Conservation (phyloP, 2,888 invertebrate genomes). For the Myathropa florea region DNA sequence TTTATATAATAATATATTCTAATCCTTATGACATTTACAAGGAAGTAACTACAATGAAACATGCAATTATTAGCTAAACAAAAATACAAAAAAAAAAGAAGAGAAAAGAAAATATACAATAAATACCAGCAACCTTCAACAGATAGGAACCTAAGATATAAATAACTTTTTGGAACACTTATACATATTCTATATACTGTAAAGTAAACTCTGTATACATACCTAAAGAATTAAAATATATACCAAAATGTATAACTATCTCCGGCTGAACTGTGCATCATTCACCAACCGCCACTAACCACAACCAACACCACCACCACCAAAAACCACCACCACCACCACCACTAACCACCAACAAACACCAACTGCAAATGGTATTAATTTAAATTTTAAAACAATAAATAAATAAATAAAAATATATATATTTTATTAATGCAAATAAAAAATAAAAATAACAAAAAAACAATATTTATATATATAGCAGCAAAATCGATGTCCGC, state of each 20-base stretch:
- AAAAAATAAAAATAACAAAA: conserved; percentile 29
- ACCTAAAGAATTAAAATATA: conserved; percentile 33
- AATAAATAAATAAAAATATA: conserved; percentile 8
- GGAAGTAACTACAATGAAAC: conserved; percentile 50
- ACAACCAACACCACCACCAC: conserved; percentile 48
- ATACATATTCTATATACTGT: conserved; percentile 63
- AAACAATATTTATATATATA: conserved; percentile 42
- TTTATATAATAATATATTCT: conserved; percentile 5
- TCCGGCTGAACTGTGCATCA: conserved; percentile 68
- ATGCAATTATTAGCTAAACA: conserved; percentile 56
- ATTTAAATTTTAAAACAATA: conserved; percentile 50
- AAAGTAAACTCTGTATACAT: conserved; percentile 46
- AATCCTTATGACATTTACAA: conserved; percentile 47
- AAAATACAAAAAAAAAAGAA: not conserved
- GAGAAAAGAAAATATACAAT: conserved; percentile 29
- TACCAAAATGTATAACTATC: conserved; percentile 48
- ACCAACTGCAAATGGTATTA: conserved; percentile 53
- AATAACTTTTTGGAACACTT: conserved; percentile 58
- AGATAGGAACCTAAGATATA: conserved; percentile 8
- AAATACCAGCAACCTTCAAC: conserved; percentile 36
- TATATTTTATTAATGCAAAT: conserved; percentile 69
- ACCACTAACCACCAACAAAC: conserved; percentile 28
- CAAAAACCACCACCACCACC: conserved; percentile 29
- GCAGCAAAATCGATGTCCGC: conserved; percentile 64
- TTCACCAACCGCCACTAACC: conserved; percentile 17